Base-by-base conservation (phyloP, 2,888 invertebrate genomes). In the Eupeodes latifasciatus region DNA sequence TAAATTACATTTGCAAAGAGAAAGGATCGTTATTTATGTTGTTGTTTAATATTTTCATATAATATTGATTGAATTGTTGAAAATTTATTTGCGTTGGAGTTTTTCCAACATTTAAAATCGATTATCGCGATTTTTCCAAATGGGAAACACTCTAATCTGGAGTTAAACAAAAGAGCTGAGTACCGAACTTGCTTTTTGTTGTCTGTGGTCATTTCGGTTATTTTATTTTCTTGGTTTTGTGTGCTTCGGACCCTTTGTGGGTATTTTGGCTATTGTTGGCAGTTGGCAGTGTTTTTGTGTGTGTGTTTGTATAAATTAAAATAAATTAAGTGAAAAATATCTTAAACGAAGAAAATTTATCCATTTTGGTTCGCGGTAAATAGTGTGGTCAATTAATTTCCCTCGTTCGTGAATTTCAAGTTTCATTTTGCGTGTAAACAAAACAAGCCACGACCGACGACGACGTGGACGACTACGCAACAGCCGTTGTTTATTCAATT, bases 161-260 rank as follows among this genome's bases (percentile, higher is more conserved):
- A 72, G 40, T 55, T 75, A 85, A 85, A 89, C 81, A 89, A 85
- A 89, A 89, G 89, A 89, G 64, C 71, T 82, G 81, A 79, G 53
- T 40, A 14, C 44, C 81, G 67, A 89, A 89, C 89, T 80, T 53
- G 79, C 19, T 81, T 57, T 57, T 81, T 89, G 67, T 89, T 89
- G 85, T 82, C 78, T 64, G 71, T 85, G 85, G 84, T 88, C 85
- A 88, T 69, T 88, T 74, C 36, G 82, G 27, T 27, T 27, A 27
- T 27, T 27, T 27, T 27, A 0, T 27, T 40, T 40, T 40, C 3
- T 40, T 9, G 4, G 40, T 40, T 40, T 36, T 40, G 6, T 5
- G 40, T 7, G 19, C 6, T 27, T 47, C 64, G 64, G 62, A 59
- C 10, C 19, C 64, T 72, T 40, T 44, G 82, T 86, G 69, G 85